phyloP scores from a whole-genome alignment of 2,797 vertebrate genomes.

The Myoxocephalus aenaeus region DNA sequence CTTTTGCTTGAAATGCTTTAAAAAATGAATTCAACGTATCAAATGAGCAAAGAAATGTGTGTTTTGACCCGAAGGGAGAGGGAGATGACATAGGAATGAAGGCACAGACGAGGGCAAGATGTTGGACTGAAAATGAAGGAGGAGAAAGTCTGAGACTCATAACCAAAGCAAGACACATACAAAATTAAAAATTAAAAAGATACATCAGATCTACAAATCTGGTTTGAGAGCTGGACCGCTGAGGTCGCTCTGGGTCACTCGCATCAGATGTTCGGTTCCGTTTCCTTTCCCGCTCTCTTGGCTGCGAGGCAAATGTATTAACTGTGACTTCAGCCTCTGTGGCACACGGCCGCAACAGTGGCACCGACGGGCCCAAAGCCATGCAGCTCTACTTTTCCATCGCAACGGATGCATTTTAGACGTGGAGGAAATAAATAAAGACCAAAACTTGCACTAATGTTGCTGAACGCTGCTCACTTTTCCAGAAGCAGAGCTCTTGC shows the following conservation, averaged over 20 bases:
- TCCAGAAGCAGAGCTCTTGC: conserved; percentile 21
- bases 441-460: conserved; percentile 10
- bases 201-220: not conserved
- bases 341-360: conserved; percentile 8
- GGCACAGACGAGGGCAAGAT: conserved; percentile 6
- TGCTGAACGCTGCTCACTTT: conserved; percentile 32
- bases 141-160: not conserved
- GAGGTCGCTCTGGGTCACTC: conserved; percentile 17
- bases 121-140: conserved; percentile 4
- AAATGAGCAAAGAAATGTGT: conserved; percentile 1
- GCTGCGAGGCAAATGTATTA: conserved; percentile 25
- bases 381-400: conserved; percentile 26
- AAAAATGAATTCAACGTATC: conserved; percentile 13
- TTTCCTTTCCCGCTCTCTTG: conserved; percentile 38
- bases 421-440: not conserved
- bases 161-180: not conserved
- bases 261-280: conserved; percentile 34
- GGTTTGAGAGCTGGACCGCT: not conserved
- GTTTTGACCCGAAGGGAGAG: not conserved
- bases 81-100: not conserved
- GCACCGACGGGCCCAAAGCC: not conserved
- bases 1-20: not conserved
- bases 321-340: conserved; percentile 24
- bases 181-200: too few relatives aligned
- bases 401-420: conserved; percentile 27